Conservation (phyloP, 2,797 vertebrate species). For the Cercopithecus hamlyni region DNA sequence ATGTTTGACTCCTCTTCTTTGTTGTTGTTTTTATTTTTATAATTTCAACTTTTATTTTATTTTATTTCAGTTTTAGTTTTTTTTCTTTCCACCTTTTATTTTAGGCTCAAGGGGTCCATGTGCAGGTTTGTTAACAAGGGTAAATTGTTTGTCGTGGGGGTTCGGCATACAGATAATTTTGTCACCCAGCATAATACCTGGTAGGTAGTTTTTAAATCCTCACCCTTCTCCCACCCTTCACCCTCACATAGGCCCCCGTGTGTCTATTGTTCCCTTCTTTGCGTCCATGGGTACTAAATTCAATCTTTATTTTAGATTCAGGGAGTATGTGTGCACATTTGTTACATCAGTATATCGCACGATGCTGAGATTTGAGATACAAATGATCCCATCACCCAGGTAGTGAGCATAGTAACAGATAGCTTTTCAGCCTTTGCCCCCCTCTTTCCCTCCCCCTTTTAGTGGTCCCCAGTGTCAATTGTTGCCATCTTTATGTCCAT, state of each 20-base stretch:
- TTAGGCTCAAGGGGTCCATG: neutral
- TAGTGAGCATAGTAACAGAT: neutral
- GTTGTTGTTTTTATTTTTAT: neutral
- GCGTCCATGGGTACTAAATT: too few relatives aligned
- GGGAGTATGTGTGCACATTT: neutral
- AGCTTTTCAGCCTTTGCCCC: neutral
- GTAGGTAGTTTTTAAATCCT: too few relatives aligned
- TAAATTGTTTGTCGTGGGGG: too few relatives aligned
- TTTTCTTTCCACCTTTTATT: neutral
- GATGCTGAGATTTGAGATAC: neutral
- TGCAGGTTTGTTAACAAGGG: neutral
- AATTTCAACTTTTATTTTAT: neutral
- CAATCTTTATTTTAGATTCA: neutral
- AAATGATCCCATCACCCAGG: neutral
- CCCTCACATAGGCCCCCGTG: too few relatives aligned
- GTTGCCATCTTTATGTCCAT: neutral
- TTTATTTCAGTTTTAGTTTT: neutral
- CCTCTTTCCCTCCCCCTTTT: neutral
- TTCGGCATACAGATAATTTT: too few relatives aligned
- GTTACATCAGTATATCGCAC: neutral
- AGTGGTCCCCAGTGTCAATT: neutral
- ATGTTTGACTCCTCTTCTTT: neutral
- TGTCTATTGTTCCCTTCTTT: too few relatives aligned
- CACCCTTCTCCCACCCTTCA: too few relatives aligned
- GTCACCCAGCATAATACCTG: too few relatives aligned